Percentiles rank a stretch among this genome's conserved stretches.
phyloP scores from a whole-genome alignment of 2,888 invertebrate species.

The Eupeodes latifasciatus region DNA sequence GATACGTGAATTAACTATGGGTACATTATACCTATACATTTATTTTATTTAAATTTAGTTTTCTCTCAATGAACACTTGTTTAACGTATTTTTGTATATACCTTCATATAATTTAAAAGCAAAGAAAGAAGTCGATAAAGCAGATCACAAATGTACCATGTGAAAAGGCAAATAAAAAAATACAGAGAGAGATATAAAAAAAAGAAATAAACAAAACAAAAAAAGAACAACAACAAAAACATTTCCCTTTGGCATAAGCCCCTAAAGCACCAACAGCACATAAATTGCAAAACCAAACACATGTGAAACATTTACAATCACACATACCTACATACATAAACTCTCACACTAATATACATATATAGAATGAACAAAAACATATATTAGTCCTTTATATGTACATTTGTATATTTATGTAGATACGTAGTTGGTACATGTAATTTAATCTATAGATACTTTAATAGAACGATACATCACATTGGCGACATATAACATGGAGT shows the following conservation, averaged over 20 bases:
- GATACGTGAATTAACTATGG: neutral
- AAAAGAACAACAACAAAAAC: slow-evolving; percentile 27
- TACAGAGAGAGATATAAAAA: neutral
- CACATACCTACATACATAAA: neutral
- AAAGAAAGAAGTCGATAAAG: slow-evolving; percentile 23
- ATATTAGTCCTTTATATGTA: too few species aligned
- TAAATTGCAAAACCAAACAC: slow-evolving; percentile 68
- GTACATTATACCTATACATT: neutral
- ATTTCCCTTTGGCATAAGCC: slow-evolving; percentile 68
- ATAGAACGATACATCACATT: slow-evolving; percentile 83
- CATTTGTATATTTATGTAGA: too few species aligned
- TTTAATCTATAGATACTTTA: slow-evolving; percentile 78
- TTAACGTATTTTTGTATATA: slow-evolving; percentile 13
- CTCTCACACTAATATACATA: neutral
- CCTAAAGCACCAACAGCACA: slow-evolving; percentile 68
- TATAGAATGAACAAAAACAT: neutral
- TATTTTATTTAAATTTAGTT: too few species aligned
- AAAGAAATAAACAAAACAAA: slow-evolving; percentile 23
- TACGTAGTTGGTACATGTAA: slow-evolving; percentile 23
- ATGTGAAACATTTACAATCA: slow-evolving; percentile 27
- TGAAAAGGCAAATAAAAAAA: slow-evolving; percentile 1
- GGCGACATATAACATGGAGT: slow-evolving; percentile 82
- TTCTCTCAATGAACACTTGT: slow-evolving; percentile 16
- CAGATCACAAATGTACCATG: slow-evolving; percentile 39
- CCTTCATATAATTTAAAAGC: neutral